phyloP scores from a whole-genome alignment of 2,797 vertebrate genomes.

The Thunnus albacares region DNA sequence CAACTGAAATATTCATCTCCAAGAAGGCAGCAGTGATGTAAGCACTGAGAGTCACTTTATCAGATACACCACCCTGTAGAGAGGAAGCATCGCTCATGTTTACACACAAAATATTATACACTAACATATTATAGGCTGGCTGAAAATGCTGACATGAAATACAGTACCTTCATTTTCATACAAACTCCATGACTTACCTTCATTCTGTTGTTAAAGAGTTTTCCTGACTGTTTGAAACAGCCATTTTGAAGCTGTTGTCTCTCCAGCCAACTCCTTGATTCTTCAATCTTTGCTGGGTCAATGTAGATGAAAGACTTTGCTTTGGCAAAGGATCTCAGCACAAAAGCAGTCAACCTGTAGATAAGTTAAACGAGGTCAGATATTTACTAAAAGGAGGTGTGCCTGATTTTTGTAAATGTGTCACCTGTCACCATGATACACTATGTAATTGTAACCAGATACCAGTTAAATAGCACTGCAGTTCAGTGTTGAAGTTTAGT shows the following conservation, averaged over 20 bases:
- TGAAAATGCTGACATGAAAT: no score
- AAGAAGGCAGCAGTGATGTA: conserved; percentile 76
- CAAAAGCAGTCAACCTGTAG: conserved; percentile 90
- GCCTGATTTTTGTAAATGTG: no score
- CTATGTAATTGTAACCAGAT: no score
- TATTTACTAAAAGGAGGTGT: no score
- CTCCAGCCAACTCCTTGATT: conserved; percentile 82
- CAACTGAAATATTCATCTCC: conserved; percentile 66
- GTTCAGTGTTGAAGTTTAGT: no score
- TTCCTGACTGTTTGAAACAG: conserved; percentile 85
- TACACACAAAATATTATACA: no score
- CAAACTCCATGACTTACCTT: conserved; percentile 76
- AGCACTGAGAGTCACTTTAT: conserved; percentile 84
- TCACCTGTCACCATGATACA: no score
- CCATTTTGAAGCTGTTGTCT: conserved; percentile 81
- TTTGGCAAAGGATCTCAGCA: conserved; percentile 88
- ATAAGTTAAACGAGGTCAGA: neutral
- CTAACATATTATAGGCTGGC: no score
- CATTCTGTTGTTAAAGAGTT: conserved; percentile 87
- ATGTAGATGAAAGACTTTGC: conserved; percentile 85
- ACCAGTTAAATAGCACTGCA: no score
- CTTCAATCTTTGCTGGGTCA: conserved; percentile 80
- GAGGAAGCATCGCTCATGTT: conserved; percentile 13
- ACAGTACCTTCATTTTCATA: no score
- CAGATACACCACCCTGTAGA: conserved; percentile 83